These are phyloP conservation scores for Amia ocellicauda DNA, from an alignment of 2,113 vertebrate species.

Conservation along the genomic window DNA sequence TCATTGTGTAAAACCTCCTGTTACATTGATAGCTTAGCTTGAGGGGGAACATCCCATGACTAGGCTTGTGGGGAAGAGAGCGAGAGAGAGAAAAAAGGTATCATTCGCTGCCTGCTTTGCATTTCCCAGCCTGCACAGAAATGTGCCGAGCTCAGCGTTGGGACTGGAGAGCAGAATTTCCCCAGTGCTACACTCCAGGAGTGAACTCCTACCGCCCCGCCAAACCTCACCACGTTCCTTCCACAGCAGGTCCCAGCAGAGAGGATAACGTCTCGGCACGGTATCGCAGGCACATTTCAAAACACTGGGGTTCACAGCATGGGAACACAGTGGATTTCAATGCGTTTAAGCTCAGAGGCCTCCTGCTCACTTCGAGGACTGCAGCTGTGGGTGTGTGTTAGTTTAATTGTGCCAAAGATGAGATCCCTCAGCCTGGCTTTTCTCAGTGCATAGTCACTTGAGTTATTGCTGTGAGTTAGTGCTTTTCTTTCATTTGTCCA, in stretches of 20 bases:
- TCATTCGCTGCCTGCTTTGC: not conserved
- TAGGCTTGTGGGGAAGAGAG: not conserved
- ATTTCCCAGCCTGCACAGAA: not conserved
- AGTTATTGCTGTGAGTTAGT: too few species aligned
- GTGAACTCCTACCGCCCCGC: not conserved
- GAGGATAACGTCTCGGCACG: not conserved
- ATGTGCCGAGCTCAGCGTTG: not conserved
- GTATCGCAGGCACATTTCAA: not conserved
- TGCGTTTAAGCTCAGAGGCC: not conserved
- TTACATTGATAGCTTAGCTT: conserved; percentile 14
- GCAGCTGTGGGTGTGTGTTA: not conserved
- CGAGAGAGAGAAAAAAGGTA: not conserved
- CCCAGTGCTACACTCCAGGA: not conserved
- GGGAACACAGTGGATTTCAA: not conserved
- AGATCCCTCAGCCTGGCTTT: not conserved
- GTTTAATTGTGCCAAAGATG: not conserved
- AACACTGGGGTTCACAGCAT: not conserved
- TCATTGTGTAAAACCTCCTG: conserved; percentile 12
- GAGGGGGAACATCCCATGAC: conserved; percentile 3
- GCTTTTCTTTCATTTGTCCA: too few species aligned
- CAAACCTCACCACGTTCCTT: not conserved
- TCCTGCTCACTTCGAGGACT: not conserved
- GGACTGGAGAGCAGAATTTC: not conserved
- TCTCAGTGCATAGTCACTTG: too few species aligned
- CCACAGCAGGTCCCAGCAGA: not conserved